Base-by-base conservation (phyloP, 2,113 vertebrate species). In the Chroicocephalus ridibundus region DNA sequence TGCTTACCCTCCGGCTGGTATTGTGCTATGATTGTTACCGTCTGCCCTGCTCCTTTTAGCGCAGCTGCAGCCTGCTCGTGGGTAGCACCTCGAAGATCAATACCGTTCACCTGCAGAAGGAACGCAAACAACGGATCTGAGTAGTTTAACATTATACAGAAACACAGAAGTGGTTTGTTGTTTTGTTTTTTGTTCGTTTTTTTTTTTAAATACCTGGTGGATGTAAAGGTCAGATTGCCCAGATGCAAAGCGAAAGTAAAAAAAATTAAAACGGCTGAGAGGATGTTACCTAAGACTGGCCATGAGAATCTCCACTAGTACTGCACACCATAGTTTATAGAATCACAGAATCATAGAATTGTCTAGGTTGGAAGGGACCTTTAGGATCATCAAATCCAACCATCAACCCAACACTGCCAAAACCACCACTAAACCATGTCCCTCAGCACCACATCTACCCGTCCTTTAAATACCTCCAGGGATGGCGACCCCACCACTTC, bases 1-100 rank as follows among this genome's bases (percentile, higher is more conserved):
- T 69, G 97, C 99, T 99, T 97, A 99, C 99, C 99, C 98, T 99
- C 99, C 0, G 99, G 99, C 95, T 99, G 98, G 96, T 99, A 99
- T 96, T 99, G 99, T 97, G 99, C 99, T 96, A 99, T 97, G 93
- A 99, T 99, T 32, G 99, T 99, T 94, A 99, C 99, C 34, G 98
- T 99, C 98, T 99, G 99, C 69, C 99, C 99, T 2, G 99, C 99
- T 65, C 99, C 99, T 90, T 99, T 99, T 34, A 99, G 98, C 0
- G 99, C 99, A 3, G 99, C 98, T 21, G 99, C 99, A 8, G 99
- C 99, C 96, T 99, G 99, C 84, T 99, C 99, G 11, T 99, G 99
- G 62, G 99, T 99, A 68, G 99, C 99, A 83, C 99, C 99, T 65
- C 99, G 98, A 40, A 99, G 98, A 94, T 99, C 99, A 4, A 99